phyloP scores from a whole-genome alignment of 2,113 vertebrate genomes.

The Petromus typicus region DNA sequence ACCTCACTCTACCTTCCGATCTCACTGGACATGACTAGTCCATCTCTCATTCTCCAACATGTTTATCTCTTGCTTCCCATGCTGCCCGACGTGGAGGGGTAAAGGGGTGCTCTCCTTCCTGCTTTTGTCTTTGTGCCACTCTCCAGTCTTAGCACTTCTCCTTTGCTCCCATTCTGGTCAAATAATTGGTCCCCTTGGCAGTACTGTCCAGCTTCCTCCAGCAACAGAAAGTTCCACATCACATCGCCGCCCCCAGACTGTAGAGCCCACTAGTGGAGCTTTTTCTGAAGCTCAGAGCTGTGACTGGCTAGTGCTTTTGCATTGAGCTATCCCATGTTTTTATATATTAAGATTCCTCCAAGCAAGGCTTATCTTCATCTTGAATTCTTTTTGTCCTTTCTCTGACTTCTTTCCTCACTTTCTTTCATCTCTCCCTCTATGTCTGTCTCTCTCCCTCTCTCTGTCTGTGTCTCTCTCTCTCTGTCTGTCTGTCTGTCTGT shows the following conservation, averaged over 20 bases:
- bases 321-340: background rate
- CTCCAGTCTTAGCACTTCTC: background rate
- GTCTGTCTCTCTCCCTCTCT: background rate
- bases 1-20: background rate
- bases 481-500: background rate
- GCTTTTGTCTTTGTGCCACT: background rate
- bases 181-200: background rate
- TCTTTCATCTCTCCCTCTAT: fast-evolving
- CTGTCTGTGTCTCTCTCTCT: background rate
- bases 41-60: background rate
- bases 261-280: background rate
- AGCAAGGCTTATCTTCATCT: background rate
- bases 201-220: background rate
- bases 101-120: background rate
- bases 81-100: background rate
- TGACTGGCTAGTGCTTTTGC: constrained; percentile 12
- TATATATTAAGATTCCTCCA: background rate
- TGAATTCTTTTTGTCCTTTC: background rate
- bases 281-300: background rate
- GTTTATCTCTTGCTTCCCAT: background rate
- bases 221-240: background rate
- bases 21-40: background rate
- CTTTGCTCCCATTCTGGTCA: background rate
- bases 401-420: no score
- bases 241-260: fast-evolving